Conservation (phyloP, 2,113 vertebrate species). For the Agapornis roseicollis region DNA sequence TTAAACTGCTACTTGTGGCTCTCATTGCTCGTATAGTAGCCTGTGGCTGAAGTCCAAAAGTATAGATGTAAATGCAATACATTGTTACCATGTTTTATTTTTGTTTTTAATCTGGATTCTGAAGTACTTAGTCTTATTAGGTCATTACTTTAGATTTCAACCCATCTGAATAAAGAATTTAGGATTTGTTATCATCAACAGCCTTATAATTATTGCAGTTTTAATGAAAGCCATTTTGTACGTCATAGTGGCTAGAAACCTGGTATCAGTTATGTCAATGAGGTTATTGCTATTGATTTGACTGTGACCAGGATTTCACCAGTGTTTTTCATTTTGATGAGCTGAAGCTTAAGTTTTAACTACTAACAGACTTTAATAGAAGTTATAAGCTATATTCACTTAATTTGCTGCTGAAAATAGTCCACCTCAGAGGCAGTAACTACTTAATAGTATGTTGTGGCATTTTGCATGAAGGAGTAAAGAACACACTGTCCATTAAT, state of each 20-base stretch:
- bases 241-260: background rate
- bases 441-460: background rate
- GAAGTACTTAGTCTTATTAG: background rate
- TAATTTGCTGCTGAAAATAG: background rate
- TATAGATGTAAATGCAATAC: background rate
- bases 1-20: background rate
- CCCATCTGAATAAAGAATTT: conserved; percentile 3
- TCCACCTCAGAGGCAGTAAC: background rate
- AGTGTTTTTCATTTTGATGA: background rate
- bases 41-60: background rate
- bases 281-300: conserved; percentile 32
- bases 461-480: background rate
- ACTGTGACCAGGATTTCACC: background rate
- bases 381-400: background rate
- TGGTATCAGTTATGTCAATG: background rate
- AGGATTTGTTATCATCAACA: background rate
- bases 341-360: background rate
- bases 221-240: conserved; percentile 38
- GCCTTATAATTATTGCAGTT: background rate
- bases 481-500: background rate
- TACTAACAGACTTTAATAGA: background rate
- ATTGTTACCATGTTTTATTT: background rate
- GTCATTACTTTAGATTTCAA: conserved; percentile 12
- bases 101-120: background rate
- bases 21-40: background rate